Evolutionary conservation across 2,888 invertebrate species (phyloP), one percentile per base, ranked within the genome.

Genomic region (Macaria notata): DNA sequence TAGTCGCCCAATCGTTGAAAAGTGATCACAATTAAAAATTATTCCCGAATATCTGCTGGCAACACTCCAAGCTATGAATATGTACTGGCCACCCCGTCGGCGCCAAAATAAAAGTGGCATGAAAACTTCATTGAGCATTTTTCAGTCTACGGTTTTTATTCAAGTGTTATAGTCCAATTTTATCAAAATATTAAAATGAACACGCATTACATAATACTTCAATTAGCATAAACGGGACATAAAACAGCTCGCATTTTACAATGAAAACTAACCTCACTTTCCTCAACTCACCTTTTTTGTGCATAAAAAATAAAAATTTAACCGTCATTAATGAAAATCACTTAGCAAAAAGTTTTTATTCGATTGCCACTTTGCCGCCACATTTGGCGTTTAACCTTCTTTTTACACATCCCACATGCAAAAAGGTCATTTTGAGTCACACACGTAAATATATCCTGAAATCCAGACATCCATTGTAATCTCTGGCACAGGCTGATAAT

Each of bases 41-140:
- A 47, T 47, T 29, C 29, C 47, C 38, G 47, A 38, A 47, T 47
- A 47, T 38, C 38, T 4, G 47, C 47, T 47, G 47, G 47, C 47
- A 47, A 4, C 38, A 47, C 47, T 47, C 47, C 47, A 47, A 33
- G 29, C 47, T 41, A 41, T 61, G 54, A 54, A 61, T 9, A 19
- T 19, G 19, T 19, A 64, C 62, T 67, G 70, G 66, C 66, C 66
- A 65, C 58, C 60, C 61, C 49, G 63, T 57, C 65, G 63, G 59
- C 61, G 63, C 64, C 54, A 63, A 69, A 72, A 72, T 69, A 73
- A 73, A 74, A 74, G 70, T 63, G 42, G 7, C 8, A 46, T 71
- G 33, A 7, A 36, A 36, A 7, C 33, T 36, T 36, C 33, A 36
- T 6, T 36, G 4, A 36, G 0, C 7, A 36, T 36, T 4, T 36